Base-by-base conservation (phyloP, 2,113 vertebrate species). In the Apteryx owenii region DNA sequence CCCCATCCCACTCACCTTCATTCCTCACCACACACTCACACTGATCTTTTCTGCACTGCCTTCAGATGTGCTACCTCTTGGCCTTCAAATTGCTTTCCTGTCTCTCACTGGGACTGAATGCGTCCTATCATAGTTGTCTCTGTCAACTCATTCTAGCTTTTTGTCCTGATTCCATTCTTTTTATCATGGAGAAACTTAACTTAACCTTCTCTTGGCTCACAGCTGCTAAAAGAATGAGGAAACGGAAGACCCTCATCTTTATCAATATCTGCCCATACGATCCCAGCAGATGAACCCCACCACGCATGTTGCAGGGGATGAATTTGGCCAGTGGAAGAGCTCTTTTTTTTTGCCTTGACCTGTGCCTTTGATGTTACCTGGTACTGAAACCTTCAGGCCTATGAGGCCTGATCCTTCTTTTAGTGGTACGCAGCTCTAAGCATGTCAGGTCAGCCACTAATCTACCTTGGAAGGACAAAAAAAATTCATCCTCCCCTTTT, bases 161-260 rank as follows among this genome's bases (percentile, higher is more conserved):
- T 53, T 50, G 18, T 29, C 83, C 38, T 22, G 7, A 48, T 33
- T 68, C 20, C 15, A 10, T 42, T 58, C 50, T 20, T 38, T n/a
- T 40, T 51, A 14, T 28, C 2, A 5, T 1, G 21, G 36, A 64
- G 36, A 33, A 76, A 14, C 23, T 0, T 0, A 81, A 10, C 4
- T 1, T 19, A 33, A 31, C 12, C 48, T 8, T 23, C 28, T 53
- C 20, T 25, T 28, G 33, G 22, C 42, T 81, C 26, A 11, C 4
- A 36, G 78, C 13, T 18, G 12, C 42, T 61, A 0, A 0, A 31
- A 33, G 42, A 65, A 50, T 1, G 26, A 69, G 48, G 60, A 82
- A 38, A 26, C 42, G 62, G 21, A 64, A 78, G n/a, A 42, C 7
- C 25, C 19, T 7, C 22, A 22, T 28, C 12, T 58, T 51, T 8